These are phyloP conservation scores for Danio rerio DNA, from an alignment of 2,113 vertebrate species.

Conservation along the genomic window GRCz12tu NC_133194.1:11106001-11106500, in stretches of 20 bases:
- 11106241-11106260: background rate
- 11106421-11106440: too few relatives aligned
- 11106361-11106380: too few relatives aligned
- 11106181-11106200: background rate
- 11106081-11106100: conserved; percentile 28
- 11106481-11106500: too few relatives aligned
- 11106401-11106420: too few relatives aligned
- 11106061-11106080: conserved; percentile 4
- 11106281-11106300: background rate
- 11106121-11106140: conserved; percentile 6
- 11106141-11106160: conserved; percentile 13
- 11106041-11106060: conserved; percentile 22
- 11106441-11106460: too few relatives aligned
- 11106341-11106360: too few relatives aligned
- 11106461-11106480: too few relatives aligned
- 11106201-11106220: background rate
- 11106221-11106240: background rate
- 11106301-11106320: background rate
- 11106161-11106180: conserved; percentile 5
- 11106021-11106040: background rate
- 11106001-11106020: background rate
- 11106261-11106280: background rate
- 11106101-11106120: conserved; percentile 5
- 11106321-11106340: background rate
- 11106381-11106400: too few relatives aligned